These are phyloP conservation scores for Latrodectus hesperus DNA, from an alignment of 2,888 invertebrate species.

Conservation along the genomic window DNA sequence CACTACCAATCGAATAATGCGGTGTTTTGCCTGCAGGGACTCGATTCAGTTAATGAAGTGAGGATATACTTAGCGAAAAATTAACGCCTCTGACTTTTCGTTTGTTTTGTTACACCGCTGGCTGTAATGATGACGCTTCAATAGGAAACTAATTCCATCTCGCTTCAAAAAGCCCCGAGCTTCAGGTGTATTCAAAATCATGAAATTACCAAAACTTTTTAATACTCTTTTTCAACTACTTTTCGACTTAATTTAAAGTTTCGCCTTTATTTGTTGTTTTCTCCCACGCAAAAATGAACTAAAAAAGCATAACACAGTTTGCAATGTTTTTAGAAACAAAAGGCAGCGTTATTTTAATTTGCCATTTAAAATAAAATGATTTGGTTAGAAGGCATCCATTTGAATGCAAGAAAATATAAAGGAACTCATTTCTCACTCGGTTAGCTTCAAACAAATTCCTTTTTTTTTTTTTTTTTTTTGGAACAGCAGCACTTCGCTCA, in stretches of 20 bases:
- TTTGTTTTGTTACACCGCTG: slow-evolving; percentile 43
- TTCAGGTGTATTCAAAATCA: slow-evolving; percentile 36
- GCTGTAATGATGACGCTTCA: slow-evolving; percentile 52
- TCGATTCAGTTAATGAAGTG: slow-evolving; percentile 66
- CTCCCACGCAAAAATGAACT: background rate
- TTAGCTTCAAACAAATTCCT: background rate
- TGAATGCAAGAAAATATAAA: background rate
- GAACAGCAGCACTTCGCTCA: no score
- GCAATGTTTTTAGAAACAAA: background rate
- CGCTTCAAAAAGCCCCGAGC: slow-evolving; percentile 63
- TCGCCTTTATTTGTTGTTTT: slow-evolving; percentile 1
- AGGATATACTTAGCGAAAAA: slow-evolving; percentile 64
- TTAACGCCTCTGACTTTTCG: slow-evolving; percentile 60
- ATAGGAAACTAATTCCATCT: slow-evolving; percentile 67
- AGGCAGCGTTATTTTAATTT: background rate
- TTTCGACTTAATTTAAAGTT: slow-evolving; percentile 38
- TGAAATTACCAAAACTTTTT: slow-evolving; percentile 34
- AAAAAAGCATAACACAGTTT: background rate
- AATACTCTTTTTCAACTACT: slow-evolving; percentile 38
- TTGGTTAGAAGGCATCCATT: slow-evolving; percentile 3
- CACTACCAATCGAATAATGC: slow-evolving; percentile 59
- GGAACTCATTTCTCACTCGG: background rate
- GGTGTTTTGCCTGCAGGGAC: slow-evolving; percentile 60
- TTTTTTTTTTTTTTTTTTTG: no score
- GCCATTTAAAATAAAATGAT: slow-evolving; percentile 3